Percentiles rank a stretch among this genome's conserved stretches.
Conservation (phyloP, 2,797 vertebrate species). For the Serranus cabrilla region DNA sequence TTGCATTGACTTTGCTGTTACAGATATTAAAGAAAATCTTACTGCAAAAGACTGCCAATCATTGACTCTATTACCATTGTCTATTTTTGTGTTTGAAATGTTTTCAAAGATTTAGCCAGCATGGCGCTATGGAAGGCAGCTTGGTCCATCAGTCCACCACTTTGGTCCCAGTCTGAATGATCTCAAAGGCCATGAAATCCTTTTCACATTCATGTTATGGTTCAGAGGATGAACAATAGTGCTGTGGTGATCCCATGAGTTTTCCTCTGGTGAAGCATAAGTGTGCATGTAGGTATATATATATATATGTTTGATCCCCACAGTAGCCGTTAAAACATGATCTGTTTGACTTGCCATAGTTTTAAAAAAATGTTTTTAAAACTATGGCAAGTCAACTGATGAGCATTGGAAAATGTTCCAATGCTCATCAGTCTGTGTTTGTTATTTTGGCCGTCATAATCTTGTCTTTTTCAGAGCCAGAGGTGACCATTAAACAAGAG, state of each 20-base stretch:
- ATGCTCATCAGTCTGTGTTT: too few species aligned
- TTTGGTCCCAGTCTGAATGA: background rate
- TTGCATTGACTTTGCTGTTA: conserved; percentile 82
- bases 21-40: conserved; percentile 83
- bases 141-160: background rate
- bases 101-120: background rate
- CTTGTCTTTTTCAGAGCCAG: too few species aligned
- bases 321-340: too few species aligned
- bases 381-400: too few species aligned
- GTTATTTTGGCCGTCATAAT: too few species aligned
- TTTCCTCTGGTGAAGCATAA: background rate
- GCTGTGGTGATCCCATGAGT: background rate
- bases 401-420: too few species aligned
- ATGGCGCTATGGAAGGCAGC: background rate
- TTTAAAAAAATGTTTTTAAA: too few species aligned
- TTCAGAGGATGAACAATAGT: background rate
- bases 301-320: too few species aligned
- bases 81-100: conserved; percentile 2
- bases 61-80: background rate
- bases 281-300: too few species aligned
- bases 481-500: too few species aligned
- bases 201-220: background rate
- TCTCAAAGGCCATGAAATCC: background rate
- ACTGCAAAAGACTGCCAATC: conserved; percentile 10
- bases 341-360: too few species aligned